phyloP scores from a whole-genome alignment of 2,888 invertebrate genomes.

The Eristalinus sepulchralis region DNA sequence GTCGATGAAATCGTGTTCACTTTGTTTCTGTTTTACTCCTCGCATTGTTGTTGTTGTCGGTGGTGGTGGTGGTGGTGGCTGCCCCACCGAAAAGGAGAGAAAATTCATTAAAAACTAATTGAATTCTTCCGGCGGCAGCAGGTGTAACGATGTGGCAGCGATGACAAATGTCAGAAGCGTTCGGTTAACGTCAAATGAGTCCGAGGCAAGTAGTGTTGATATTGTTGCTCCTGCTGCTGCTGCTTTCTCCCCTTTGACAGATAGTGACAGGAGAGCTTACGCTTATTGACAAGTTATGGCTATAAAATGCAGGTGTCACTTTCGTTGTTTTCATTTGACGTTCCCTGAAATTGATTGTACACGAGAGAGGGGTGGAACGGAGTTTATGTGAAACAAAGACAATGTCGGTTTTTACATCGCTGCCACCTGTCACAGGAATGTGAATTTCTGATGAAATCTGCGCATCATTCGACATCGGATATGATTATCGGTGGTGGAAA shows the following conservation, averaged over 20 bases:
- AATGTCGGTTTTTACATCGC: neutral
- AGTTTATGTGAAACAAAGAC: neutral
- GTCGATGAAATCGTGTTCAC: neutral
- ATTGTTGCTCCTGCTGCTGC: neutral
- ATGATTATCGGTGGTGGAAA: neutral
- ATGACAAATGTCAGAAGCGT: conserved; percentile 62
- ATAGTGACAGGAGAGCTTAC: neutral
- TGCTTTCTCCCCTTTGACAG: neutral
- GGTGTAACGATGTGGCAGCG: conserved; percentile 27
- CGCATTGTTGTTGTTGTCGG: neutral
- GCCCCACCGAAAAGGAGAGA: neutral
- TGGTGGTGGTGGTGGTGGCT: neutral
- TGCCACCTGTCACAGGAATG: neutral
- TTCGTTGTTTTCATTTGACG: neutral
- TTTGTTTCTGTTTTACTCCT: neutral
- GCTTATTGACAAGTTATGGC: neutral
- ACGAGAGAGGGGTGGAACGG: neutral
- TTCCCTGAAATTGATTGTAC: neutral
- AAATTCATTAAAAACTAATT: conserved; percentile 56
- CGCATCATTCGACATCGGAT: neutral
- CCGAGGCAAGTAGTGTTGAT: neutral
- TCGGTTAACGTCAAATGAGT: conserved; percentile 8
- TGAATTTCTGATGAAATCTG: neutral
- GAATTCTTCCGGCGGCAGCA: conserved; percentile 45
- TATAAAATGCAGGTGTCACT: neutral